Evolutionary conservation across 2,113 vertebrate species (phyloP).

Genomic region (Oreotrochilus melanogaster): DNA sequence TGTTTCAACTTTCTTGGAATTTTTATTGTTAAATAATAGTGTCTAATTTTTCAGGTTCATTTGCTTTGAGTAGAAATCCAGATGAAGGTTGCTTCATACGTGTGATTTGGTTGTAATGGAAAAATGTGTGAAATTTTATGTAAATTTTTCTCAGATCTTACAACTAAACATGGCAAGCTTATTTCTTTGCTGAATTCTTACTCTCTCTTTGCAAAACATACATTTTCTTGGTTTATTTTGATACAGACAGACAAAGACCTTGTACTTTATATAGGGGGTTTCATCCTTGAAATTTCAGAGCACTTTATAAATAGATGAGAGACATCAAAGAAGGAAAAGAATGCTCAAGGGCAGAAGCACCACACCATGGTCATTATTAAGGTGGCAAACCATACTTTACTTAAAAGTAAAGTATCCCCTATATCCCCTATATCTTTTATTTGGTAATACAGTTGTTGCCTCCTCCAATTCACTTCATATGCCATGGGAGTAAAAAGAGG

Average conservation of each 20-base stretch:
- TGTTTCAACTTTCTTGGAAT: neutral
- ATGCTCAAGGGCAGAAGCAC: conserved; percentile 40
- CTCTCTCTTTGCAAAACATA: neutral
- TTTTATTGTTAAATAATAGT: neutral
- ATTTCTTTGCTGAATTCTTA: neutral
- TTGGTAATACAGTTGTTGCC: neutral
- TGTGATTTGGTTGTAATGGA: neutral
- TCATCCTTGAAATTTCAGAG: conserved; percentile 39
- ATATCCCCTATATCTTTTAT: neutral
- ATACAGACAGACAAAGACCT: conserved; percentile 4
- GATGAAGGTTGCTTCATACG: neutral
- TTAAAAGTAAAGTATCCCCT: conserved; percentile 19
- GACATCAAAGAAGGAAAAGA: conserved; percentile 49
- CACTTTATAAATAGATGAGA: conserved; percentile 34
- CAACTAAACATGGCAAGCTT: neutral
- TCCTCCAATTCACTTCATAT: neutral
- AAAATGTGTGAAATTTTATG: neutral
- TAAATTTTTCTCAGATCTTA: neutral
- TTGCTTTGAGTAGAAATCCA: neutral
- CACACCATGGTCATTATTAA: conserved; percentile 4
- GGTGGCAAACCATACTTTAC: conserved; percentile 15
- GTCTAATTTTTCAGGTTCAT: conserved; percentile 5
- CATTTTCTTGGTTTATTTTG: neutral
- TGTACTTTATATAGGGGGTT: conserved; percentile 8
- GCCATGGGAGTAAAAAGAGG: neutral